These are phyloP conservation scores for Muricea muricata DNA, from an alignment of 92 coral and sea anemone genomes.

Conservation along the genomic window DNA sequence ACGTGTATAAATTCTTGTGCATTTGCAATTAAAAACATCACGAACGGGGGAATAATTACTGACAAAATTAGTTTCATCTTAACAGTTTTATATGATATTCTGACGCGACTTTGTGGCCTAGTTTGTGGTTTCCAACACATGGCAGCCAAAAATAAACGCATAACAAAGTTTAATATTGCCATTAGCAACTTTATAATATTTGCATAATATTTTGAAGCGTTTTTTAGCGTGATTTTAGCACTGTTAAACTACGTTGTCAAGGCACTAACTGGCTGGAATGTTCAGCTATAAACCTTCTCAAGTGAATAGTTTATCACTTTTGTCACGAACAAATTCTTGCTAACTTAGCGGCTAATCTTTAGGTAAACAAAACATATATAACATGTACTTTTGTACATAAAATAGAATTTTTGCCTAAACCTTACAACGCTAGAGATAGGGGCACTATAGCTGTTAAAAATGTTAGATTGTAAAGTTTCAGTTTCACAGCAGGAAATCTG, in stretches of 20 bases:
- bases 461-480: too few relatives aligned
- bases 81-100: too few relatives aligned
- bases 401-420: too few relatives aligned
- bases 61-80: too few relatives aligned
- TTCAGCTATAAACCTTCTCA: background rate
- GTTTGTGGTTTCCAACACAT: background rate
- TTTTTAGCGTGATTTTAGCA: background rate
- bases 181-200: background rate
- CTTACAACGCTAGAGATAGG: too few relatives aligned
- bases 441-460: too few relatives aligned
- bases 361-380: background rate
- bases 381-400: background rate
- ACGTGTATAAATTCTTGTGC: too few relatives aligned
- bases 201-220: background rate
- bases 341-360: background rate
- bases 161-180: background rate
- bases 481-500: too few relatives aligned
- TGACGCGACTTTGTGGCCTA: background rate
- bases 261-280: background rate
- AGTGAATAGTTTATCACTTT: constrained; percentile 4
- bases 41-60: too few relatives aligned
- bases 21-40: too few relatives aligned
- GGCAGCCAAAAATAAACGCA: background rate
- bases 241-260: background rate
- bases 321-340: background rate